These are phyloP conservation scores for Dione juno DNA, from an alignment of 2,888 invertebrate genomes.

Conservation along the genomic window DNA sequence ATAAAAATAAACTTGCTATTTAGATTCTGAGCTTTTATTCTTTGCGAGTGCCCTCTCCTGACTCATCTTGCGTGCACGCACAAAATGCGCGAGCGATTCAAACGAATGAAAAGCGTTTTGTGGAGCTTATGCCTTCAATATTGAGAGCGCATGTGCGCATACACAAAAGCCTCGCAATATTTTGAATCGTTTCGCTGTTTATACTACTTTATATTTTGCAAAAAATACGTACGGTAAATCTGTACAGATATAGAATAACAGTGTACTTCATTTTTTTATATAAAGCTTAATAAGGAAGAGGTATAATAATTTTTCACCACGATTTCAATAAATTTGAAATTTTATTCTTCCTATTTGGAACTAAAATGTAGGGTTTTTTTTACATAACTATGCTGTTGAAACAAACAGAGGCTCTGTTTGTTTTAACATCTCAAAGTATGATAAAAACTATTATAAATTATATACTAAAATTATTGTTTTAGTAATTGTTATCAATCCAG, in stretches of 20 bases:
- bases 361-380: too few species aligned
- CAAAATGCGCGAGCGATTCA: constrained; percentile 65
- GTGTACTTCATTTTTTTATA: too few species aligned
- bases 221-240: not conserved
- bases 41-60: constrained; percentile 50
- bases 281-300: too few species aligned
- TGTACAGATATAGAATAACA: not conserved
- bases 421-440: not conserved
- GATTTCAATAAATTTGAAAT: too few species aligned
- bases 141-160: constrained; percentile 73
- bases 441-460: too few species aligned
- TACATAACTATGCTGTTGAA: not conserved
- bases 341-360: not conserved
- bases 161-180: constrained; percentile 68
- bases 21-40: constrained; percentile 37
- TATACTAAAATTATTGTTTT: too few species aligned
- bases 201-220: constrained; percentile 61
- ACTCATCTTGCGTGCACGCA: constrained; percentile 64
- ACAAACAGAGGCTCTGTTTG: too few species aligned
- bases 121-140: constrained; percentile 64
- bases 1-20: constrained; percentile 3
- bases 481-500: not conserved
- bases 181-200: constrained; percentile 70
- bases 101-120: constrained; percentile 82
- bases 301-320: too few species aligned